Evolutionary conservation across 2,888 invertebrate genomes (phyloP).

Genomic region (Eumacrocentrus americanus): DNA sequence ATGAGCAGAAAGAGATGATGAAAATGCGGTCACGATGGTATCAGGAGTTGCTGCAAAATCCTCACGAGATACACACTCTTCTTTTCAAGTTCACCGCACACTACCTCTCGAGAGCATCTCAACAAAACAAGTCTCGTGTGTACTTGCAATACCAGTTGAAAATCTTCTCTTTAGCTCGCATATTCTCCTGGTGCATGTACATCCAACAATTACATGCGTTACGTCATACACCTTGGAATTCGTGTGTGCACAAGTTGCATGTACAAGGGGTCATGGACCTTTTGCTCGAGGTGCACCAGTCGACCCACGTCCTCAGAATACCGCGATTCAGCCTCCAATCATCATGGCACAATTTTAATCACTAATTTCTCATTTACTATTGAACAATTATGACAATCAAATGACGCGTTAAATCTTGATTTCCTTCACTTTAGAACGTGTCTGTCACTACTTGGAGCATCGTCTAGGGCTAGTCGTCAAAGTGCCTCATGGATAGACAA

Average conservation of each 20-base stretch:
- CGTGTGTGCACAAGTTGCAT: constrained; percentile 29
- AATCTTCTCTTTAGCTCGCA: constrained; percentile 50
- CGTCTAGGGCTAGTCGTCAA: background rate
- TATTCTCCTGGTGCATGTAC: constrained; percentile 57
- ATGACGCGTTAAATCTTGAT: background rate
- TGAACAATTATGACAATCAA: background rate
- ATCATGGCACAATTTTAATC: too few species aligned
- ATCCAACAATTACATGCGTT: constrained; percentile 58
- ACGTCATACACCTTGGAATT: constrained; percentile 53
- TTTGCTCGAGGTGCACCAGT: too few species aligned
- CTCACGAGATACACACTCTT: background rate
- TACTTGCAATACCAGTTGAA: background rate
- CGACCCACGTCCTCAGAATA: too few species aligned
- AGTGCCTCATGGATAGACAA: background rate
- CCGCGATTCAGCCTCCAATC: too few species aligned
- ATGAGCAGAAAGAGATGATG: too few species aligned
- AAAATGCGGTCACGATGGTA: too few species aligned
- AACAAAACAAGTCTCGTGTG: constrained; percentile 38
- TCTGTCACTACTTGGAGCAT: background rate
- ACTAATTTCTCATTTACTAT: too few species aligned
- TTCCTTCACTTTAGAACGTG: background rate
- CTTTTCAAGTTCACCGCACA: background rate
- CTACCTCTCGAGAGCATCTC: background rate
- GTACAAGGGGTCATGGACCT: too few species aligned
- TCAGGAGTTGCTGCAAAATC: background rate